Percentiles rank a stretch among this genome's conserved stretches.
Conservation (phyloP, 2,888 invertebrate genomes). For the Lydus trimaculatus region DNA sequence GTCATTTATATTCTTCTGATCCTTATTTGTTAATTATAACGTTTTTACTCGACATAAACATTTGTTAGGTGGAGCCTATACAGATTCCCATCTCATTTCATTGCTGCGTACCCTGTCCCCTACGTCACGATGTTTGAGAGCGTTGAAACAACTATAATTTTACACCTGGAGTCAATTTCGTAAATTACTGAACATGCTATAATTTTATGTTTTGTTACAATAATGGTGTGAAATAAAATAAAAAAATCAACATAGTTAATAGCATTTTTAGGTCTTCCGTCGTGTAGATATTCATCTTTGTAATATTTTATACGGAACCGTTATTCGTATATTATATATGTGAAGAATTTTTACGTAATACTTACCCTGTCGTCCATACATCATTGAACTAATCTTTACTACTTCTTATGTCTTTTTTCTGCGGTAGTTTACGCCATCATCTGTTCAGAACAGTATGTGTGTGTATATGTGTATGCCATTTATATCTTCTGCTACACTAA, state of each 20-base stretch:
- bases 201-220: neutral
- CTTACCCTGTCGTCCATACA: constrained; percentile 25
- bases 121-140: too few species aligned
- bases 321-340: neutral
- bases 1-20: too few species aligned
- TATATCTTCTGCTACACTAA: constrained; percentile 34
- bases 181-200: neutral
- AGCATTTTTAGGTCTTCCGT: neutral
- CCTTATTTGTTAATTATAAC: too few species aligned
- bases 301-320: neutral
- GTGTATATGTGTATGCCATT: constrained; percentile 21
- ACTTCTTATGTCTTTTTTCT: constrained; percentile 22
- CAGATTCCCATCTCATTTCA: too few species aligned
- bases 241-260: neutral
- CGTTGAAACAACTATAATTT: too few species aligned
- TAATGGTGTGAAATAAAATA: neutral
- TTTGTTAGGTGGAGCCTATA: too few species aligned
- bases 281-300: neutral
- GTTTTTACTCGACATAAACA: too few species aligned
- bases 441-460: constrained; percentile 23
- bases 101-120: too few species aligned
- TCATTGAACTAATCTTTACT: constrained; percentile 32
- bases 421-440: constrained; percentile 30
- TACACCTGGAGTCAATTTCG: too few species aligned
- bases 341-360: constrained; percentile 21